Evolutionary conservation across 2,797 vertebrate species (phyloP).

Genomic region (Silurus lanzhouensis): DNA sequence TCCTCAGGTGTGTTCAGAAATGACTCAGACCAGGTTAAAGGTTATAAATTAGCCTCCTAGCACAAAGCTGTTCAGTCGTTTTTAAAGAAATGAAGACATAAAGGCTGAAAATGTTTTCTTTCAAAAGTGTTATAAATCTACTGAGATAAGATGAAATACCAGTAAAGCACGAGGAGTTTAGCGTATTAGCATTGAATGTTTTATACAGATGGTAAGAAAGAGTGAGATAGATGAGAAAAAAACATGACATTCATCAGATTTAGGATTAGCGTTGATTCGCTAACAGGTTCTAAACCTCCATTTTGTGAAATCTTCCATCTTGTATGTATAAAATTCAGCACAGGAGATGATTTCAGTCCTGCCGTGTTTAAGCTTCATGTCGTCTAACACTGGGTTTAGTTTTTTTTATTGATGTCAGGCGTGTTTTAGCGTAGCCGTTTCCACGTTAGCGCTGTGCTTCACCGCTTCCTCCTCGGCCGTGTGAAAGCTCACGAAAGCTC

Average conservation of each 20-base stretch:
- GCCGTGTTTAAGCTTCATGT: neutral
- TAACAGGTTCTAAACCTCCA: neutral
- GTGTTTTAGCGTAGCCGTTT: neutral
- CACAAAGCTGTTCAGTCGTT: neutral
- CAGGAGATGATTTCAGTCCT: neutral
- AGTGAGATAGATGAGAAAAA: no score
- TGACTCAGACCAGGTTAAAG: neutral
- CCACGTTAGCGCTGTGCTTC: neutral
- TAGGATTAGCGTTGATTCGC: neutral
- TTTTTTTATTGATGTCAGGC: neutral
- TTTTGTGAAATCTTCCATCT: neutral
- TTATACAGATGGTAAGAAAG: neutral
- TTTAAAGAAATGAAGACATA: neutral
- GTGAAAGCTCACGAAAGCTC: conserved; percentile 20
- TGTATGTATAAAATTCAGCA: neutral
- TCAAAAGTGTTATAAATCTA: neutral
- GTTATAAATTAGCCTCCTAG: neutral
- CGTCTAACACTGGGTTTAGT: no score
- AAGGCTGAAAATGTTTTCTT: neutral
- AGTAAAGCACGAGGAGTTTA: neutral
- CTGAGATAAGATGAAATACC: neutral
- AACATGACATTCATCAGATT: no score
- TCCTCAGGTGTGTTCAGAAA: neutral
- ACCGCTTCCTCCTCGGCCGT: neutral
- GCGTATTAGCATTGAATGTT: neutral